Evolutionary conservation across 1,140 invertebrate species (phyloP).

Genomic region (Oedothorax gibbosus): DNA sequence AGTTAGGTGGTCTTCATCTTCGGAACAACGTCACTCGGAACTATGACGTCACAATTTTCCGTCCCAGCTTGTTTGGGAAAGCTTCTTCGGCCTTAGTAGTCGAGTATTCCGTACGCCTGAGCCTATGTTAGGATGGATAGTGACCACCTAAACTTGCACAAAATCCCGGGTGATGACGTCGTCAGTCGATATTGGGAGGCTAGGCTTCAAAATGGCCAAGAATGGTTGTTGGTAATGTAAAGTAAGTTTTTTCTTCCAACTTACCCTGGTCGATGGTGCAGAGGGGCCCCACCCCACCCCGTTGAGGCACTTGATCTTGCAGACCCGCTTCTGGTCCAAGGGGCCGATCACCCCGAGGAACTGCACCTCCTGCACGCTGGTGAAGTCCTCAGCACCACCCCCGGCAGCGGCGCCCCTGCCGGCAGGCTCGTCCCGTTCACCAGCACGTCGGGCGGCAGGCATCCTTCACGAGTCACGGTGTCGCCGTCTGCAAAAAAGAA

Average conservation of each 20-base stretch:
- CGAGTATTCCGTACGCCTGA: no score
- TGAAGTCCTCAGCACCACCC: conserved; percentile 58
- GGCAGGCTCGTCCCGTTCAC: conserved; percentile 62
- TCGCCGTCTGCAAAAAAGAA: conserved; percentile 21
- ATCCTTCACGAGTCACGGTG: conserved; percentile 51
- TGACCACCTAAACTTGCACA: no score
- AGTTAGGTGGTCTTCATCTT: no score
- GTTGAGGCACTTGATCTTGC: conserved; percentile 84
- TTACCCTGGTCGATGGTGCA: conserved; percentile 73
- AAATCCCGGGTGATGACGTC: no score
- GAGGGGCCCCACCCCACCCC: conserved; percentile 82
- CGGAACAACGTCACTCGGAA: no score
- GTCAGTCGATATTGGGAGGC: no score
- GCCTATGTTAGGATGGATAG: no score
- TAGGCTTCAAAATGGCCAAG: no score
- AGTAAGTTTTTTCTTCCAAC: not conserved
- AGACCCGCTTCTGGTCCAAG: conserved; percentile 76
- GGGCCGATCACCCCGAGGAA: conserved; percentile 80
- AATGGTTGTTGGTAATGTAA: no score
- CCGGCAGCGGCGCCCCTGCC: conserved; percentile 31
- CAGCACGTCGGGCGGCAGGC: conserved; percentile 62
- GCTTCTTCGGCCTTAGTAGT: no score
- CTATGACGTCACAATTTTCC: no score
- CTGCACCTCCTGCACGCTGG: conserved; percentile 66
- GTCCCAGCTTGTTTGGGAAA: no score